Percentiles rank a stretch among this genome's conserved stretches.
Evolutionary conservation across 2,113 vertebrate species (phyloP).

Genomic region (Phycodurus eques): DNA sequence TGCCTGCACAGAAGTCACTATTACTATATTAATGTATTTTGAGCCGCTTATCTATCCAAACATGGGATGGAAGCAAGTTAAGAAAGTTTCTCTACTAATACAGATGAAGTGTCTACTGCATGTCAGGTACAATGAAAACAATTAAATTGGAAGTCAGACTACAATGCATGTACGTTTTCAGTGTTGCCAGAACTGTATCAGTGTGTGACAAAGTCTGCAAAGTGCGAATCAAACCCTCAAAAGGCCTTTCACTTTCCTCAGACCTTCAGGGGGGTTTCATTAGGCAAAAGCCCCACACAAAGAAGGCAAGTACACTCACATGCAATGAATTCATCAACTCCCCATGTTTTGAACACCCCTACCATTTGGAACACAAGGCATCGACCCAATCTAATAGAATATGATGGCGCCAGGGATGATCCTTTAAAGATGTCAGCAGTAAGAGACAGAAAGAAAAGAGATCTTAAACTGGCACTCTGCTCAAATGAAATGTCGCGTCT

Average conservation of each 20-base stretch:
- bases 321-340: constrained; percentile 76
- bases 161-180: not conserved
- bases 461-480: constrained; percentile 72
- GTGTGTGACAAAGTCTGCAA: not conserved
- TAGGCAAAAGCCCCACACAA: constrained; percentile 58
- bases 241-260: constrained; percentile 54
- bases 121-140: not conserved
- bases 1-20: no score
- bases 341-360: constrained; percentile 67
- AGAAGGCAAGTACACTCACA: constrained; percentile 64
- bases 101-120: not conserved
- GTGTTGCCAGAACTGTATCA: not conserved
- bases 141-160: not conserved
- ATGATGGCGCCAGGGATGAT: constrained; percentile 62
- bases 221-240: constrained; percentile 31
- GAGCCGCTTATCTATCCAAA: no score
- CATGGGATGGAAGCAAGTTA: no score
- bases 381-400: constrained; percentile 66
- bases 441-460: constrained; percentile 69
- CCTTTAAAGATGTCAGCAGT: constrained; percentile 69
- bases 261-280: constrained; percentile 58
- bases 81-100: no score
- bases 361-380: constrained; percentile 62
- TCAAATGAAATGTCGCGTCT: constrained; percentile 71
- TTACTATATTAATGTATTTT: no score